A percentile compares a stretch with the other conserved stretches of the same genome.
These are phyloP conservation scores for Popillia japonica DNA, from an alignment of 1,140 invertebrate genomes.

Conservation along the genomic window DNA sequence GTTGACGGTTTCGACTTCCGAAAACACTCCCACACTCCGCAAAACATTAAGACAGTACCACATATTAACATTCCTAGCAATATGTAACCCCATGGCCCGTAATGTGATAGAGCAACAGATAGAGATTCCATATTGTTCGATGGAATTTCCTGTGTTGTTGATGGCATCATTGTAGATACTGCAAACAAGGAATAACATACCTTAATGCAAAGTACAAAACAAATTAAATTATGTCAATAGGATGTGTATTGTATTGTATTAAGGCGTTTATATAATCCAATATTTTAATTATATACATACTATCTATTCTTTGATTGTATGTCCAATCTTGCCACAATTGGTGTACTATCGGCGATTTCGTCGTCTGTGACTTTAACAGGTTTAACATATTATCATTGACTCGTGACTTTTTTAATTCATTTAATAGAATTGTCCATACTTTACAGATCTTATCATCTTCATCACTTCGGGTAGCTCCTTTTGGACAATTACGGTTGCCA, in stretches of 20 bases:
- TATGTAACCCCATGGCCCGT: constrained; percentile 72
- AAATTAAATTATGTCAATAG: too few relatives aligned
- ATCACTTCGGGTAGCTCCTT: constrained; percentile 63
- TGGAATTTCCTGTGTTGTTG: constrained; percentile 45
- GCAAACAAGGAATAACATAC: too few relatives aligned
- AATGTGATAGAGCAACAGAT: constrained; percentile 65
- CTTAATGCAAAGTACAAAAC: too few relatives aligned
- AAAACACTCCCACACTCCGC: constrained; percentile 67
- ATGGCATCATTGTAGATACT: neutral
- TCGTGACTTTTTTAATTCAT: constrained; percentile 36
- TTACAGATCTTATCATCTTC: constrained; percentile 63
- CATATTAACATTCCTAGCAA: constrained; percentile 71
- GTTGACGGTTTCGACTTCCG: constrained; percentile 57
- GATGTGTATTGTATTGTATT: too few relatives aligned
- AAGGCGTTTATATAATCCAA: too few relatives aligned
- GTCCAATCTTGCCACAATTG: constrained; percentile 41
- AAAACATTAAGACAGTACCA: constrained; percentile 70
- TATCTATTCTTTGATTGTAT: constrained; percentile 39
- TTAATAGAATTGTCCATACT: constrained; percentile 35
- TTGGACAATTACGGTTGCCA: constrained; percentile 68
- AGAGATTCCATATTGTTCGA: constrained; percentile 52
- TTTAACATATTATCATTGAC: constrained; percentile 23
- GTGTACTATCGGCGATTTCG: constrained; percentile 37
- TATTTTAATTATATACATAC: constrained; percentile 37
- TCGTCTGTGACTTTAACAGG: neutral